Percentiles rank a stretch among this genome's conserved stretches.
phyloP scores from a whole-genome alignment of 2,797 vertebrate genomes.

The Psittacula derbiana region DNA sequence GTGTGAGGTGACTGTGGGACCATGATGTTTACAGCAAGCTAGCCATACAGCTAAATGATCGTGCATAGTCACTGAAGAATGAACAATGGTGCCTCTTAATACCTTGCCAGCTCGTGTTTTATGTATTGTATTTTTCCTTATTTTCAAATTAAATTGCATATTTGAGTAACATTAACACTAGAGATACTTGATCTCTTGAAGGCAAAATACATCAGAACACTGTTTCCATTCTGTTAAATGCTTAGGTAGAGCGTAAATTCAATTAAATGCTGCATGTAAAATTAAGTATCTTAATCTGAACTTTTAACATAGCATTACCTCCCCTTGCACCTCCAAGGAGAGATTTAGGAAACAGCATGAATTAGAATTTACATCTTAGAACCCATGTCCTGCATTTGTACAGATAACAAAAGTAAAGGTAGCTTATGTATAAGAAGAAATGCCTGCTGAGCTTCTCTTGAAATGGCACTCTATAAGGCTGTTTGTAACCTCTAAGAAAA shows the following conservation, averaged over 20 bases:
- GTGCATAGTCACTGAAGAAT: background rate
- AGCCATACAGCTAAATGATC: background rate
- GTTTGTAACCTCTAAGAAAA: background rate
- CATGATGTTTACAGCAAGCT: background rate
- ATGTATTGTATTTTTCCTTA: background rate
- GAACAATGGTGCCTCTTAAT: background rate
- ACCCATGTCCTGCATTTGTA: background rate
- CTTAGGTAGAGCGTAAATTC: background rate
- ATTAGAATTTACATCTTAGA: background rate
- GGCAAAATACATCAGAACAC: background rate
- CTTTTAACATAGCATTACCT: background rate
- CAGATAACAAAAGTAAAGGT: background rate
- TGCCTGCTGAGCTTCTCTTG: background rate
- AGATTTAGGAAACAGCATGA: background rate
- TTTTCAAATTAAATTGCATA: background rate
- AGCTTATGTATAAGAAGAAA: background rate
- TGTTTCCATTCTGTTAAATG: background rate
- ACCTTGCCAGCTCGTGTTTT: background rate
- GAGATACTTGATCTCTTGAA: background rate
- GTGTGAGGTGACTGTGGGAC: background rate
- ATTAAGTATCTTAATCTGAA: background rate
- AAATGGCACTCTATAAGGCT: background rate
- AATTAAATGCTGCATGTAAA: background rate
- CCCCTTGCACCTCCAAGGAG: background rate
- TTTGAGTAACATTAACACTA: background rate